Conservation (phyloP, 2,113 vertebrate species). For the Parus major region DNA sequence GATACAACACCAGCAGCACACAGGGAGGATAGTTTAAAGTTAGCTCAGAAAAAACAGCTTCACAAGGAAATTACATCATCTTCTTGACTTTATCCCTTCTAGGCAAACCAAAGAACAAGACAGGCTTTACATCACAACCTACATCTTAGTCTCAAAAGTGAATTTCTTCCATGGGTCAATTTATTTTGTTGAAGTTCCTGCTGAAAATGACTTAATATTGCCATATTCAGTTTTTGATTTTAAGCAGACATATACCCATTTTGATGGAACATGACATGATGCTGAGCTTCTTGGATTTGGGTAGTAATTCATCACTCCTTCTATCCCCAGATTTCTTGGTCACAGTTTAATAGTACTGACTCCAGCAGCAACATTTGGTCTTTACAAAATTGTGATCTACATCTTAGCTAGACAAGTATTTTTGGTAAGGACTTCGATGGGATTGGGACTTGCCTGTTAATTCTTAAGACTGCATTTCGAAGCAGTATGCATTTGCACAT, state of each 20-base stretch:
- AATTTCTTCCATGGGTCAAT: background rate
- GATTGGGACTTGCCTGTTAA: background rate
- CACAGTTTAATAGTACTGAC: background rate
- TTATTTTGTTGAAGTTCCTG: background rate
- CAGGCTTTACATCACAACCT: background rate
- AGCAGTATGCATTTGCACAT: background rate
- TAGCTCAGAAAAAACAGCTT: background rate
- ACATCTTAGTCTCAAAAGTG: background rate
- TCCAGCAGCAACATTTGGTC: background rate
- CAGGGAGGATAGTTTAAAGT: background rate
- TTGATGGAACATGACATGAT: background rate
- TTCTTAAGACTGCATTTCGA: background rate
- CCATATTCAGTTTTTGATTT: background rate
- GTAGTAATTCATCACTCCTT: background rate
- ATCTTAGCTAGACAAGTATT: background rate
- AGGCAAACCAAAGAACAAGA: background rate
- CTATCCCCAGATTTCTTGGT: background rate
- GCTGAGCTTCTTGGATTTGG: background rate
- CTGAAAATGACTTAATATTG: background rate
- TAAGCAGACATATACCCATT: background rate
- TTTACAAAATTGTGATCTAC: background rate
- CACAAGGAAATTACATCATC: background rate
- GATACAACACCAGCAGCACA: background rate
- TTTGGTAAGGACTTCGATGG: background rate
- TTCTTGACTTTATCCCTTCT: background rate